Percentiles rank a stretch among this genome's conserved stretches.
phyloP scores from a whole-genome alignment of 1,140 invertebrate genomes.

The Drosophila navojoa region DNA sequence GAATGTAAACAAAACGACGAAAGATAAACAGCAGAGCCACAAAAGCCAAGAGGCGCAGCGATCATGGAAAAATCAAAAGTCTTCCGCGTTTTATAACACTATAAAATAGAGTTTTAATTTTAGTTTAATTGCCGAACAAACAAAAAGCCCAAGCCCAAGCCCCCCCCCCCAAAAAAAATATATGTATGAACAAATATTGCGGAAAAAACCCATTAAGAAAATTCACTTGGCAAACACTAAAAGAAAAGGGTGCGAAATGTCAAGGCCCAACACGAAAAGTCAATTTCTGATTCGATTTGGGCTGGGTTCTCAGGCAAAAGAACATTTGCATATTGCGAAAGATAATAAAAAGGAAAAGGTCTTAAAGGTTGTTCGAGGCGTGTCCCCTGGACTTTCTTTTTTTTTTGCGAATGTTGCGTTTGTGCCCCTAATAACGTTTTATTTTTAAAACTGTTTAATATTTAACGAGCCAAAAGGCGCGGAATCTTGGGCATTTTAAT shows the following conservation, averaged over 20 bases:
- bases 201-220: constrained; percentile 32
- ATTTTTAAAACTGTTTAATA: constrained; percentile 53
- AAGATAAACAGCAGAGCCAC: constrained; percentile 78
- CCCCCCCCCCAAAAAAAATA: background rate
- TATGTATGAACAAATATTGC: too few species aligned
- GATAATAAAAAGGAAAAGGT: background rate
- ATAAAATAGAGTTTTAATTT: constrained; percentile 25
- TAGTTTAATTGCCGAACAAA: constrained; percentile 36
- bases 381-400: constrained; percentile 61
- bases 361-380: constrained; percentile 39
- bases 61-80: background rate
- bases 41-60: constrained; percentile 36
- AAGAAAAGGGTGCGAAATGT: constrained; percentile 12
- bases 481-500: constrained; percentile 22
- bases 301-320: constrained; percentile 10
- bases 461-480: constrained; percentile 46
- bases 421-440: constrained; percentile 61
- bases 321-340: constrained; percentile 37
- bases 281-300: constrained; percentile 18
- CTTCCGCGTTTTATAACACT: background rate
- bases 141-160: background rate
- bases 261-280: constrained; percentile 5
- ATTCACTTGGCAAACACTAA: constrained; percentile 16
- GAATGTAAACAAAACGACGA: constrained; percentile 78
- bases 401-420: constrained; percentile 44